Evolutionary conservation across 2,113 vertebrate species (phyloP).

Genomic region (Leptobrachium leishanense): DNA sequence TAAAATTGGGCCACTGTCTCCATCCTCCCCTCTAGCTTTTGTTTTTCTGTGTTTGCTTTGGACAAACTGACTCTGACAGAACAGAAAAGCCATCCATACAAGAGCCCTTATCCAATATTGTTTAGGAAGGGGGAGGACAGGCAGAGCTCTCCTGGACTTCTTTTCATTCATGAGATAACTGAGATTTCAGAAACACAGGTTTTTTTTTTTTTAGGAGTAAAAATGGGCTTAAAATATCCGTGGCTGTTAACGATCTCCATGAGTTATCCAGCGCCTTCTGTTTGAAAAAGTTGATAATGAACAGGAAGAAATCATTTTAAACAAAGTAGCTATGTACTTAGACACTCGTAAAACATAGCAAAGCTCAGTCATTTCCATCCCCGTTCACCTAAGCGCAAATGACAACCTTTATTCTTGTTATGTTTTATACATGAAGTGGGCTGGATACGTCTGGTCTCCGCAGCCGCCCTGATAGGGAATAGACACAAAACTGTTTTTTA

Average conservation of each 20-base stretch:
- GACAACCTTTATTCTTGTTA: no score
- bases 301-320: neutral
- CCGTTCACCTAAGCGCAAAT: no score
- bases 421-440: no score
- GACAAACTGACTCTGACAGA: conserved; percentile 33
- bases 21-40: conserved; percentile 12
- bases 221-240: conserved; percentile 36
- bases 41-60: conserved; percentile 41
- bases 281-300: neutral
- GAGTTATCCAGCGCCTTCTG: neutral
- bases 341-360: neutral
- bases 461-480: no score
- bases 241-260: conserved; percentile 11
- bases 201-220: conserved; percentile 16
- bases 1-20: conserved; percentile 22
- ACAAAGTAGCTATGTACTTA: neutral
- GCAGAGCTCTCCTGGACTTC: conserved; percentile 31
- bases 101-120: conserved; percentile 32
- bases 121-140: conserved; percentile 36
- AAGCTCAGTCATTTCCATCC: no score
- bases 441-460: no score
- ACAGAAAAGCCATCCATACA: conserved; percentile 20
- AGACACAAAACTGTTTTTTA: no score
- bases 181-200: conserved; percentile 37
- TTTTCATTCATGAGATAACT: conserved; percentile 38